These are phyloP conservation scores for Clavelina lepadiformis DNA, from an alignment of 23 tunicate species.

Conservation along the genomic window DNA sequence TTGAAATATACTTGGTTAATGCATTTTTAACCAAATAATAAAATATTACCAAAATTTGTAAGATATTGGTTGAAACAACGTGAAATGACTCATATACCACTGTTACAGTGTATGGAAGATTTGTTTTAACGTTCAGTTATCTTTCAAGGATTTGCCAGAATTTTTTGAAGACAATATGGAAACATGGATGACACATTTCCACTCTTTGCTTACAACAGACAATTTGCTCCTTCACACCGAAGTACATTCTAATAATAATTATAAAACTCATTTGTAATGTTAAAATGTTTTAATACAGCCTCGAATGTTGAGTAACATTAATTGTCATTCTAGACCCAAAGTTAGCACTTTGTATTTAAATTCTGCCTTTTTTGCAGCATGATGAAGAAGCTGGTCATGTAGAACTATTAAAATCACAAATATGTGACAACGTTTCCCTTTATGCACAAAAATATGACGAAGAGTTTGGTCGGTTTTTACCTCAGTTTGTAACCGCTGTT, in stretches of 20 bases:
- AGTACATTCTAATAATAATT: slow-evolving; percentile 1
- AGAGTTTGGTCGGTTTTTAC: slow-evolving; percentile 65
- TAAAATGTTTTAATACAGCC: background rate
- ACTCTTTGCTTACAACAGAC: slow-evolving; percentile 49
- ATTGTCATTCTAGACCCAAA: background rate
- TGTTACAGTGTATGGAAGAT: background rate
- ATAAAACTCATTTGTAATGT: background rate
- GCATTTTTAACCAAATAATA: background rate
- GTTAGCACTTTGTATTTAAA: background rate
- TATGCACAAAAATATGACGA: slow-evolving; percentile 98
- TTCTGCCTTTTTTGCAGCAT: slow-evolving; percentile 22
- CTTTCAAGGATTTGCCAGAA: slow-evolving; percentile 81
- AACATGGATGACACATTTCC: slow-evolving; percentile 87
- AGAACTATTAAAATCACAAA: slow-evolving; percentile 85
- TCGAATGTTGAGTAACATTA: too few relatives aligned
- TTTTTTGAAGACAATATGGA: slow-evolving; percentile 96
- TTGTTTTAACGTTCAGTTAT: background rate
- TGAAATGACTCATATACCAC: background rate
- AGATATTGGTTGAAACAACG: slow-evolving; percentile 1
- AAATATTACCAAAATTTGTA: too few relatives aligned
- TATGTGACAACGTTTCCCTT: slow-evolving; percentile 82
- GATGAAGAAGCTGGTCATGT: slow-evolving; percentile 80
- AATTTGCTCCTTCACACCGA: slow-evolving; percentile 61
- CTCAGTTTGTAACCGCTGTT: slow-evolving; percentile 77
- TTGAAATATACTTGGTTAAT: background rate